A percentile compares a stretch with the other conserved stretches of the same genome.
phyloP scores from a whole-genome alignment of 2,888 invertebrate genomes.

The Tanaodytes sp. region DNA sequence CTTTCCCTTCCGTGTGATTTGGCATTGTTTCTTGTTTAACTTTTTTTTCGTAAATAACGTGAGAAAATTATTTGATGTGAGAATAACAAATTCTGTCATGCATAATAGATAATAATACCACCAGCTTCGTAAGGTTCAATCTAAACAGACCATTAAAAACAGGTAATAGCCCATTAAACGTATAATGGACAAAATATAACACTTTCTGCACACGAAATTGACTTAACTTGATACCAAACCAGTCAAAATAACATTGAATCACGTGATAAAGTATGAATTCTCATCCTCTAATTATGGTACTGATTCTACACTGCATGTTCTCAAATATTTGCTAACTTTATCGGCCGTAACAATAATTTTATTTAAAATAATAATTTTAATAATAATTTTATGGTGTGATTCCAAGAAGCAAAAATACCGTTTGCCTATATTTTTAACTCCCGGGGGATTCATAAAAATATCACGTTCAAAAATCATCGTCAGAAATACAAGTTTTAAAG shows the following conservation, averaged over 20 bases:
- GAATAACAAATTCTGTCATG: constrained; percentile 44
- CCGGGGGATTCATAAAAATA: no score
- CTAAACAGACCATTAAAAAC: constrained; percentile 54
- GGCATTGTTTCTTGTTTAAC: constrained; percentile 63
- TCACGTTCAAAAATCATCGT: no score
- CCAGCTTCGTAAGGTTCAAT: constrained; percentile 48
- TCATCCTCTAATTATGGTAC: constrained; percentile 8
- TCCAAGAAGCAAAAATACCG: no score
- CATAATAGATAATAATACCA: constrained; percentile 44
- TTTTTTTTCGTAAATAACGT: constrained; percentile 32
- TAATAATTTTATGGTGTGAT: no score
- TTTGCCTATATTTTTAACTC: no score
- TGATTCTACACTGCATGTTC: no score
- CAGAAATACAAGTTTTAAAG: no score
- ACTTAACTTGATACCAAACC: constrained; percentile 46
- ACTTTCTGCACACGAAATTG: constrained; percentile 46
- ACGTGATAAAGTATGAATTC: constrained; percentile 37
- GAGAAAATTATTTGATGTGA: constrained; percentile 18
- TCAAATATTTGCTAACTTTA: no score
- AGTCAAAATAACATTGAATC: constrained; percentile 46
- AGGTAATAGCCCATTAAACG: constrained; percentile 53
- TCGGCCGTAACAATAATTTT: no score
- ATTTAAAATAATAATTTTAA: no score
- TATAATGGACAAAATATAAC: constrained; percentile 53
- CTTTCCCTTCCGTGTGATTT: constrained; percentile 72